These are phyloP conservation scores for Thamnophis sirtalis DNA, from an alignment of 2,113 vertebrate genomes.

Conservation along the genomic window DNA sequence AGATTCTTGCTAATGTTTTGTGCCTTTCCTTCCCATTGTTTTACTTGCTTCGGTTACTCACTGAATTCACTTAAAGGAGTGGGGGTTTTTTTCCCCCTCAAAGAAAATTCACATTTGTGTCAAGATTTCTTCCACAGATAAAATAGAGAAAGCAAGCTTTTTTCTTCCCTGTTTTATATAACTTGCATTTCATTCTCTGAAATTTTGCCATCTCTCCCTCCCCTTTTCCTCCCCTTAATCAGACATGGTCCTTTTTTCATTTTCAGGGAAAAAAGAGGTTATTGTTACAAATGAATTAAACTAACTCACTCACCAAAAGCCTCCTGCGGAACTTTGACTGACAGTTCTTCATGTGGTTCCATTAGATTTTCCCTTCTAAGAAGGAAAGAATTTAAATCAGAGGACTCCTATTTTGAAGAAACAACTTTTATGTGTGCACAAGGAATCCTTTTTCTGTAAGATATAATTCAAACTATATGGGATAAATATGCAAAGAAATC, in stretches of 20 bases:
- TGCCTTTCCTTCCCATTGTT: not conserved
- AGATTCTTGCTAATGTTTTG: slow-evolving; percentile 30
- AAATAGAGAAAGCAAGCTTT: not conserved
- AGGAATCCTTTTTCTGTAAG: not conserved
- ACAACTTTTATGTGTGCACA: slow-evolving; percentile 15
- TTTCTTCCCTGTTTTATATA: not conserved
- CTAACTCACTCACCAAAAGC: slow-evolving; percentile 20
- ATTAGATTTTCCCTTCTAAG: not conserved
- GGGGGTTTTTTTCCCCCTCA: slow-evolving; percentile 23
- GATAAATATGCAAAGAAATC: not conserved
- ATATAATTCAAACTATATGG: not conserved
- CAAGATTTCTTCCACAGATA: slow-evolving; percentile 15
- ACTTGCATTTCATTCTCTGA: not conserved
- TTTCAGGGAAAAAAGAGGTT: not conserved
- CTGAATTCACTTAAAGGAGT: not conserved
- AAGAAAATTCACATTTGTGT: slow-evolving; percentile 22
- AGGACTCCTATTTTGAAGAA: not conserved
- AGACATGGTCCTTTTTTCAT: not conserved
- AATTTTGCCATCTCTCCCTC: not conserved
- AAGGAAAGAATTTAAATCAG: not conserved
- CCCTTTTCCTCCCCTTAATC: not conserved
- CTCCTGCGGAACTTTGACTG: slow-evolving; percentile 23
- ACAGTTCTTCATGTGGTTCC: not conserved
- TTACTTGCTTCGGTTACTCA: slow-evolving; percentile 13
- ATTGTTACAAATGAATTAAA: not conserved